Base-by-base conservation (phyloP, 2,797 vertebrate genomes). In the Falco peregrinus region DNA sequence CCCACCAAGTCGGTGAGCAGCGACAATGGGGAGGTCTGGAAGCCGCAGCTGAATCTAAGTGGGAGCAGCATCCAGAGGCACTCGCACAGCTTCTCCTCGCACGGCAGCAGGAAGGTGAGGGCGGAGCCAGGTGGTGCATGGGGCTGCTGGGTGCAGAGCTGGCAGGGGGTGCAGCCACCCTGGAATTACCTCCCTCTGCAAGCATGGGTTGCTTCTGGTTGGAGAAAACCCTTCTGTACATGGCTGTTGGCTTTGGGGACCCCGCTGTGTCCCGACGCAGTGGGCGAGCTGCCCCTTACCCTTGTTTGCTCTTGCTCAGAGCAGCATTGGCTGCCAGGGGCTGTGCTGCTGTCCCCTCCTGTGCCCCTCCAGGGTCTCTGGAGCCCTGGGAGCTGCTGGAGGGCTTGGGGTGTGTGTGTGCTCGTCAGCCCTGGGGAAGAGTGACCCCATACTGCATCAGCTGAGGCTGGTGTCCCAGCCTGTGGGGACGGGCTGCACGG, bases 91-190 rank as follows among this genome's bases (percentile, higher is more conserved):
- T 98, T 98, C 11, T 98, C 98, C 17, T 98, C 98, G 0, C 98
- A 98, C 37, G 97, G 98, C 48, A 97, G 97, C 61, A 99, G 98
- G 97, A 99, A 99, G 99, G 99, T 99, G 98, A 73, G 97, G 43
- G 17, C 48, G 5, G 7, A 11, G 48, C 9, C 2, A 37, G 65
- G 59, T 1, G 7, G 37, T 3, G 6, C 3, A 8, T 2, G 51
- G 53, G 48, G 21, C 53, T 48, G 37, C 53, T 24, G 51, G 74
- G 67, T 0, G 3, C 9, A 1, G 45, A 33, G 53, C 1, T 3
- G 54, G 63, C 75, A 35, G 10, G 0, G 10, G 33, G 13, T 43
- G 51, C 5, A 5, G 2, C 41, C 12, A 3, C 13, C 10, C 13
- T 3, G 68, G 60, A 35, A 31, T 13, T 20, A 9, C 7, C 8